phyloP scores from a whole-genome alignment of 2,888 invertebrate species.

The Fragum whitleyi region DNA sequence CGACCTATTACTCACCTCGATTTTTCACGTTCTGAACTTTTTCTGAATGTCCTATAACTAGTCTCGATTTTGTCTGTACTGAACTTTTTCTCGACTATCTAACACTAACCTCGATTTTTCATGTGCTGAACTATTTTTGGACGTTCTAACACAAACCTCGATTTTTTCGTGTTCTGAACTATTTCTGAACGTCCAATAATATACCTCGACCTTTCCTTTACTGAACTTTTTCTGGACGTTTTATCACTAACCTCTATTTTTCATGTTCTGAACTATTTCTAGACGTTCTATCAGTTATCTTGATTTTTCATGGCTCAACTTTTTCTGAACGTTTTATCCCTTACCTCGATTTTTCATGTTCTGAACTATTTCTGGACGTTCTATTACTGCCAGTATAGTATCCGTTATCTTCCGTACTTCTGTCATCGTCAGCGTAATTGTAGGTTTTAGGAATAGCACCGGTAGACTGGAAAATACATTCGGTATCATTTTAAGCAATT shows the following conservation, averaged over 20 bases:
- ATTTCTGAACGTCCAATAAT: too few relatives aligned
- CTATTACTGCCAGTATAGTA: constrained; percentile 61
- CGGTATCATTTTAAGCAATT: too few relatives aligned
- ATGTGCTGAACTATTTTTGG: too few relatives aligned
- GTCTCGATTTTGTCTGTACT: too few relatives aligned
- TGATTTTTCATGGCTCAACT: constrained; percentile 52
- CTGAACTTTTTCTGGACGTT: too few relatives aligned
- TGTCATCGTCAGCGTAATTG: constrained; percentile 33
- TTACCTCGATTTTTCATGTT: constrained; percentile 56
- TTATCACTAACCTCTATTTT: constrained; percentile 36
- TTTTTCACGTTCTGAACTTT: too few relatives aligned
- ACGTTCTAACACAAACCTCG: constrained; percentile 26
- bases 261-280: constrained; percentile 57
- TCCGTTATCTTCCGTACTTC: constrained; percentile 51
- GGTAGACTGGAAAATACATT: constrained; percentile 21
- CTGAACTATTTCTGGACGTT: constrained; percentile 54
- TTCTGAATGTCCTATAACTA: too few relatives aligned
- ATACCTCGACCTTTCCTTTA: too few relatives aligned
- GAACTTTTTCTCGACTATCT: constrained; percentile 44
- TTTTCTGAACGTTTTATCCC: constrained; percentile 14
- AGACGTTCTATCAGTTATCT: constrained; percentile 60
- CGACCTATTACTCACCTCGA: too few relatives aligned
- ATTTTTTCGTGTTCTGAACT: constrained; percentile 12
- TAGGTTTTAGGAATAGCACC: constrained; percentile 50
- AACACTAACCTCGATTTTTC: constrained; percentile 38